Evolutionary conservation across 2,113 vertebrate genomes (phyloP), one percentile per base, ranked within the genome.

Genomic region (Microcebus ravelobensis): DNA sequence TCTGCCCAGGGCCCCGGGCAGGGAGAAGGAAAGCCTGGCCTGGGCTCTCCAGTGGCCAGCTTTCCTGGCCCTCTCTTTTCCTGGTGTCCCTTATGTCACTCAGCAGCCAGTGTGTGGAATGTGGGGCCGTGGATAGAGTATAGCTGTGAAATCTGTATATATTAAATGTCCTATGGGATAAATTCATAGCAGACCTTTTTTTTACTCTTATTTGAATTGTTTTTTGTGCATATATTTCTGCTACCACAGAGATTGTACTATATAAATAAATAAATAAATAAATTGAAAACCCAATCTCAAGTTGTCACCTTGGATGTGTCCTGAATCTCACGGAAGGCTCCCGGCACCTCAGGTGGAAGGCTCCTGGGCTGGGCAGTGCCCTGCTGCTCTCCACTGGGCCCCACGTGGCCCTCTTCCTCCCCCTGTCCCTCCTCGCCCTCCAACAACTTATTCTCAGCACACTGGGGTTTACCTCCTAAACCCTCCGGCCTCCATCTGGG

Each of bases 11-110:
- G 50, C 80, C 63, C 48, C 21, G 2, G 27, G 18, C 27, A 61
- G 42, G 7, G 23, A 4, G 25, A 39, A 13, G 63, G 83, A 20
- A 94, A 99, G 91, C 17, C 99, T 98, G 0, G 98, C 61, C 20
- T 2, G 45, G 74, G 52, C 77, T 45, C 63, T 79, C 36, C 8
- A 0, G 8, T 23, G 50, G 61, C 84, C 59, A 10, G 52, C 29
- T 15, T 23, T 45, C 42, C 67, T 23, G 0, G 17, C 57, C 83
- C 59, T 36, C 42, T 6, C 68, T 34, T 61, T 2, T 63, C 83
- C 87, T 18, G 0, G 4, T 13, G n/a, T 55, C 83, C 87, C 65
- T 48, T 21, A 8, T 1, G 0, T 1, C 20, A 20, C 39, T 1
- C 27, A 4, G 55, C 55, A 36, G 97, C 85, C 80, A 12, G 6